Conservation (phyloP, 2,113 vertebrate species). For the Pao palembangensis region DNA sequence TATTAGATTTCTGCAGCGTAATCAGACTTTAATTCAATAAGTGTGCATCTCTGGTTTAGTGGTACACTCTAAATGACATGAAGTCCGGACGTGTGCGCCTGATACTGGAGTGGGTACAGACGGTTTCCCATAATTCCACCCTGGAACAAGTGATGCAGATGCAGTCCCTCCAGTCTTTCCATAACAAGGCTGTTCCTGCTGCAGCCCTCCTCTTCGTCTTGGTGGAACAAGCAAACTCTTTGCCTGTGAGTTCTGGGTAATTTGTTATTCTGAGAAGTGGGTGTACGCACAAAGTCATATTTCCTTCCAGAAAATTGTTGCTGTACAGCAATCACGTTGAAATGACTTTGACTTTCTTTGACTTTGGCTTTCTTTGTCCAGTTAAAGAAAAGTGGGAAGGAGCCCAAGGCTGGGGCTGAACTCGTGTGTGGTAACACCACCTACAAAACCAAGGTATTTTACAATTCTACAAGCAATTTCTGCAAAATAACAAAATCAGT, state of each 20-base stretch:
- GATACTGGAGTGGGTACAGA: slow-evolving; percentile 80
- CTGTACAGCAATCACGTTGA: not conserved
- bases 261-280: not conserved
- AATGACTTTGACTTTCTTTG: not conserved
- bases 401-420: slow-evolving; percentile 72
- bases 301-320: not conserved
- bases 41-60: slow-evolving; percentile 67
- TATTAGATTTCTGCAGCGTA: not conserved
- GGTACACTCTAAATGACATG: slow-evolving; percentile 82
- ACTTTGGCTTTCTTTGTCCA: slow-evolving; percentile 36
- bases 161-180: slow-evolving; percentile 76
- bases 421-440: slow-evolving; percentile 69
- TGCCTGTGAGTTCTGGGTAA: slow-evolving; percentile 76
- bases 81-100: slow-evolving; percentile 84
- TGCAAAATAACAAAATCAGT: no score
- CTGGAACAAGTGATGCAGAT: slow-evolving; percentile 80
- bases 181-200: slow-evolving; percentile 77
- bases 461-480: not conserved
- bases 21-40: slow-evolving; percentile 4
- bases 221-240: slow-evolving; percentile 77
- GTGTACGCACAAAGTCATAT: not conserved
- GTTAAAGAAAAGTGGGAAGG: slow-evolving; percentile 82
- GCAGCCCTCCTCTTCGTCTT: slow-evolving; percentile 82
- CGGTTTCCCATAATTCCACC: slow-evolving; percentile 59
- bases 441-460: slow-evolving; percentile 80